phyloP scores from a whole-genome alignment of 2,888 invertebrate species.

The Notodonta dromedarius region DNA sequence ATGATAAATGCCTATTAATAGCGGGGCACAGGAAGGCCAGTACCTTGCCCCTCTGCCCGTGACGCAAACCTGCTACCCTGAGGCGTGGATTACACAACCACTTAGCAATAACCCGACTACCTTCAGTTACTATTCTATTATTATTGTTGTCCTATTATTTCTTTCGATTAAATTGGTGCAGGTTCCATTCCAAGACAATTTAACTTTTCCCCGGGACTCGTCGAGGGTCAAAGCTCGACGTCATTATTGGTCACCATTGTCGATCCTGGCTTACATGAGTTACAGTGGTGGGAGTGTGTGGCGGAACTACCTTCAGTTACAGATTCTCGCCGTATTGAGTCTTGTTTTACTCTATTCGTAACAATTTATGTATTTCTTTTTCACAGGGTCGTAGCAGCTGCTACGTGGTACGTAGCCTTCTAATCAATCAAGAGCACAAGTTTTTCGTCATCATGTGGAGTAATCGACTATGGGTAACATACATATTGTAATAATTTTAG shows the following conservation, averaged over 20 bases:
- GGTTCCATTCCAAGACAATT: too few relatives aligned
- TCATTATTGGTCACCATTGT: too few relatives aligned
- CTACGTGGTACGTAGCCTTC: not conserved
- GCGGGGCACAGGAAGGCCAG: not conserved
- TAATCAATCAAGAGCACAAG: too few relatives aligned
- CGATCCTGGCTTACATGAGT: too few relatives aligned
- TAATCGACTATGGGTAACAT: not conserved
- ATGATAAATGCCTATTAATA: constrained; percentile 4
- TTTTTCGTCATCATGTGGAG: not conserved
- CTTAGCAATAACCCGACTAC: not conserved
- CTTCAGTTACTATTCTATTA: too few relatives aligned
- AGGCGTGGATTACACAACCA: constrained; percentile 1
- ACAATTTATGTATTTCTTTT: too few relatives aligned
- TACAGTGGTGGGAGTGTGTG: too few relatives aligned
- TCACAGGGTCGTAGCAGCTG: not conserved
- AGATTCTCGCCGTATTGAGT: not conserved
- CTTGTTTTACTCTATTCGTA: not conserved
- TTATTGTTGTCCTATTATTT: too few relatives aligned
- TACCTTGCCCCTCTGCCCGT: not conserved
- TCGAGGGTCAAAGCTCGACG: too few relatives aligned
- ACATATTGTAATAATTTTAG: not conserved
- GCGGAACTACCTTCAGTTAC: too few relatives aligned
- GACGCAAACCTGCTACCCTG: not conserved
- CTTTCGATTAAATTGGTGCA: too few relatives aligned
- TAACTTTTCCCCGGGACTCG: too few relatives aligned